These are phyloP conservation scores for Ploceus nigricollis DNA, from an alignment of 2,113 vertebrate genomes.

Conservation along the genomic window DNA sequence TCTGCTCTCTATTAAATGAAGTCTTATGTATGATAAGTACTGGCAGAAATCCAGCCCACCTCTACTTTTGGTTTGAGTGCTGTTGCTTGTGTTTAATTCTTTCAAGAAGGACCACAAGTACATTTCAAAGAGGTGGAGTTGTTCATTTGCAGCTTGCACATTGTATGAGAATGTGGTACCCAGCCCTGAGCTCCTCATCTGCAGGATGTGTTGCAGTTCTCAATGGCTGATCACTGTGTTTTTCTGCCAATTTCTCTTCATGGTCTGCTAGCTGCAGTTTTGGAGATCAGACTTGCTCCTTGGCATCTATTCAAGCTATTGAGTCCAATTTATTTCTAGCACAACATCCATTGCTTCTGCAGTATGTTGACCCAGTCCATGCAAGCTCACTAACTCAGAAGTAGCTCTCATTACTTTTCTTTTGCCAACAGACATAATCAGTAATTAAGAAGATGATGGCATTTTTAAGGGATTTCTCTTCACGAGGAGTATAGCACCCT, in stretches of 20 bases:
- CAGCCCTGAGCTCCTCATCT: not conserved
- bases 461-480: not conserved
- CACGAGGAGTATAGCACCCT: not conserved
- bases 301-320: constrained; percentile 25
- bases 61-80: not conserved
- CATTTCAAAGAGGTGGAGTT: not conserved
- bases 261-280: constrained; percentile 29
- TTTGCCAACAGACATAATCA: not conserved
- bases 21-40: not conserved
- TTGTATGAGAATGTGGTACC: not conserved
- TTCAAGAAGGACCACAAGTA: not conserved
- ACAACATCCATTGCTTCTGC: not conserved
- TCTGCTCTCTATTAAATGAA: not conserved
- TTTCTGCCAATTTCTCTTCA: constrained; percentile 4
- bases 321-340: constrained; percentile 11
- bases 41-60: not conserved
- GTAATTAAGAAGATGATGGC: not conserved
- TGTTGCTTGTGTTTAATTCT: not conserved
- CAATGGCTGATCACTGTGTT: fast-evolving
- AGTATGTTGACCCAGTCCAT: not conserved
- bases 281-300: not conserved
- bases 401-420: not conserved
- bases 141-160: not conserved
- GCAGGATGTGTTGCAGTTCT: not conserved
- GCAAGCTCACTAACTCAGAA: not conserved